phyloP scores from a whole-genome alignment of 2,888 invertebrate species.

The Sinotaia quadrata region DNA sequence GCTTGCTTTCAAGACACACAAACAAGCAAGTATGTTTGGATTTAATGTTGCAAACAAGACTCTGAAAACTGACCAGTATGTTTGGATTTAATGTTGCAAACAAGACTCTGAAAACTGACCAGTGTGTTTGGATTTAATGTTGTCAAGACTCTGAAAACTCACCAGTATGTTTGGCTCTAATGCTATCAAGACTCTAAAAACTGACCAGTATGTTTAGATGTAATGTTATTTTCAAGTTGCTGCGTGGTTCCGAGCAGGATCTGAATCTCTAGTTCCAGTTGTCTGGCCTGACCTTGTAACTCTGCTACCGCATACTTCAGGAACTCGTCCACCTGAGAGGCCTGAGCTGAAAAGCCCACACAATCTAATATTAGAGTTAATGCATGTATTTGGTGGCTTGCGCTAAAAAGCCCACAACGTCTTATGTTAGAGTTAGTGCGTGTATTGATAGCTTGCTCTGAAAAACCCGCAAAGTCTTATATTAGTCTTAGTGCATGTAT shows the following conservation, averaged over 20 bases:
- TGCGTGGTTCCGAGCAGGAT: background rate
- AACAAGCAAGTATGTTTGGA: background rate
- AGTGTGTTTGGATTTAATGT: too few species aligned
- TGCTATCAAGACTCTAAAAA: background rate
- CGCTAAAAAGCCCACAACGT: background rate
- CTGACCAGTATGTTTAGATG: background rate
- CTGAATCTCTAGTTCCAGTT: slow-evolving; percentile 2
- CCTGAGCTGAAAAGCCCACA: slow-evolving; percentile 1
- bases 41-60: background rate
- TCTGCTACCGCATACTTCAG: slow-evolving; percentile 9
- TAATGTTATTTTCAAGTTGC: background rate
- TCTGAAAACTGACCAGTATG: background rate
- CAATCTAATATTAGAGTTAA: background rate
- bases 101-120: background rate
- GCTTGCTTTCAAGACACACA: background rate
- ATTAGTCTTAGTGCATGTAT: too few species aligned
- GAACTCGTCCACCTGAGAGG: background rate
- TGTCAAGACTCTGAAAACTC: background rate
- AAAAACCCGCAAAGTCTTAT: too few species aligned
- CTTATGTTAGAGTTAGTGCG: background rate
- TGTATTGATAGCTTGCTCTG: too few species aligned
- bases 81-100: background rate
- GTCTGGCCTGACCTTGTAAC: background rate
- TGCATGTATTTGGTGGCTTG: background rate
- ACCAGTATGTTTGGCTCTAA: background rate